Percentiles rank a stretch among this genome's conserved stretches.
Evolutionary conservation across 2,113 vertebrate species (phyloP).

Genomic region (Vulpes ferrilata): DNA sequence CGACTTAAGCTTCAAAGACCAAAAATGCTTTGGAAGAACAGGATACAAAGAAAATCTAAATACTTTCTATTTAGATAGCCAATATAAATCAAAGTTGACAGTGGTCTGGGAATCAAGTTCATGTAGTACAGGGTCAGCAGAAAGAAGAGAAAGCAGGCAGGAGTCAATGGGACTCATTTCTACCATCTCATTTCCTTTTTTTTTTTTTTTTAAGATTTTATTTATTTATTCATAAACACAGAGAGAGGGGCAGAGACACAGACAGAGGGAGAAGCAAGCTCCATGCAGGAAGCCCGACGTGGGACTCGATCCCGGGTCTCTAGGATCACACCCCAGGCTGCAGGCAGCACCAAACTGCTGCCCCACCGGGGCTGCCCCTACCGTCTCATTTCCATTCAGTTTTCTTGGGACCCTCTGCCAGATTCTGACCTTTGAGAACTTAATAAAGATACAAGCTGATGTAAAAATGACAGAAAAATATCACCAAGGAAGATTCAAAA

Average conservation of each 20-base stretch:
- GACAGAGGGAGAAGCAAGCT: too few species aligned
- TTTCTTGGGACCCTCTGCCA: background rate
- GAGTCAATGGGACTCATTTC: background rate
- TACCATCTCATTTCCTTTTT: background rate
- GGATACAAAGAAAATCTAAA: conserved; percentile 24
- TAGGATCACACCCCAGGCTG: too few species aligned
- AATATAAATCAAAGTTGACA: conserved; percentile 2
- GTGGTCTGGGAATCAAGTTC: background rate
- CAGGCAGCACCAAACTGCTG: too few species aligned
- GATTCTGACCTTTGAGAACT: conserved; percentile 45
- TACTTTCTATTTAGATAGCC: background rate
- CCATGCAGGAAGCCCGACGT: too few species aligned
- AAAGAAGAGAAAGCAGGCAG: background rate
- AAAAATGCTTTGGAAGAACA: conserved; percentile 49
- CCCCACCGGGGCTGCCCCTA: too few species aligned
- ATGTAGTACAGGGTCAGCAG: background rate
- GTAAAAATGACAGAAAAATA: conserved; percentile 47
- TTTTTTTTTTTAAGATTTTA: too few species aligned
- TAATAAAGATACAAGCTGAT: conserved; percentile 39
- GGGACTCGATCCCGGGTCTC: too few species aligned
- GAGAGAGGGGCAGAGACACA: too few species aligned
- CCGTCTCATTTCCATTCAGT: background rate
- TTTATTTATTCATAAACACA: too few species aligned
- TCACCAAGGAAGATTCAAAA: conserved; percentile 6
- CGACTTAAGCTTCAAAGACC: conserved; percentile 21